Evolutionary conservation across 2,888 invertebrate species (phyloP).

Genomic region (Drosophila nigritarsus): DNA sequence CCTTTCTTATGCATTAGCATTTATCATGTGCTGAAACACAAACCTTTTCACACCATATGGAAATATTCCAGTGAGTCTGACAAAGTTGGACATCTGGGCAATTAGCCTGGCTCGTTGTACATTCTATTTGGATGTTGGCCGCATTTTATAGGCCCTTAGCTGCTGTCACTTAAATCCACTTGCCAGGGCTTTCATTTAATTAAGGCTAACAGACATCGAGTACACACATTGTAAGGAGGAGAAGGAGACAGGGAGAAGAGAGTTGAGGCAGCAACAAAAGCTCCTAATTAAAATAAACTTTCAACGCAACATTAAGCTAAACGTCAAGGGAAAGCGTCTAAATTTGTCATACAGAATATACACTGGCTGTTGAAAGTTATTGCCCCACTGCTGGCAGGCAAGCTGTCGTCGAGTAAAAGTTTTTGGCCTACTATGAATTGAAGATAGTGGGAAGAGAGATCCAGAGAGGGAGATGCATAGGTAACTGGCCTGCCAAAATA

Average conservation of each 20-base stretch:
- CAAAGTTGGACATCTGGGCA: slow-evolving; percentile 22
- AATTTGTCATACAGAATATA: slow-evolving; percentile 42
- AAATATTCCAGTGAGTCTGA: background rate
- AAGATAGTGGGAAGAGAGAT: background rate
- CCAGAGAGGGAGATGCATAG: background rate
- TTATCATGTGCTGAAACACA: background rate
- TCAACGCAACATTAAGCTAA: slow-evolving; percentile 58
- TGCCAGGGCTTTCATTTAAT: slow-evolving; percentile 48
- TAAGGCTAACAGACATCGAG: slow-evolving; percentile 31
- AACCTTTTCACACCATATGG: slow-evolving; percentile 3
- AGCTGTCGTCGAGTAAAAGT: slow-evolving; percentile 12
- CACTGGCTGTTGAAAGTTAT: slow-evolving; percentile 51
- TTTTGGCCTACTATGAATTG: slow-evolving; percentile 30
- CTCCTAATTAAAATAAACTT: slow-evolving; percentile 68
- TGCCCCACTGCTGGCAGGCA: slow-evolving; percentile 26
- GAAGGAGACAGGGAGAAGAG: background rate
- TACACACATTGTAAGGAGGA: background rate
- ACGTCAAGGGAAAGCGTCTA: slow-evolving; percentile 39
- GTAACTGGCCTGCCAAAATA: slow-evolving; percentile 31
- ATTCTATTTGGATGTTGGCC: slow-evolving; percentile 26
- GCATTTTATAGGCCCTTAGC: slow-evolving; percentile 25
- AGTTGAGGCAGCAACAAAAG: slow-evolving; percentile 32
- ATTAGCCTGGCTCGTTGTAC: slow-evolving; percentile 30
- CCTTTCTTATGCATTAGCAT: background rate
- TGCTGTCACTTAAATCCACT: slow-evolving; percentile 34